phyloP scores from a whole-genome alignment of 1,140 invertebrate genomes.

The Pseudomyrmex gracilis region DNA sequence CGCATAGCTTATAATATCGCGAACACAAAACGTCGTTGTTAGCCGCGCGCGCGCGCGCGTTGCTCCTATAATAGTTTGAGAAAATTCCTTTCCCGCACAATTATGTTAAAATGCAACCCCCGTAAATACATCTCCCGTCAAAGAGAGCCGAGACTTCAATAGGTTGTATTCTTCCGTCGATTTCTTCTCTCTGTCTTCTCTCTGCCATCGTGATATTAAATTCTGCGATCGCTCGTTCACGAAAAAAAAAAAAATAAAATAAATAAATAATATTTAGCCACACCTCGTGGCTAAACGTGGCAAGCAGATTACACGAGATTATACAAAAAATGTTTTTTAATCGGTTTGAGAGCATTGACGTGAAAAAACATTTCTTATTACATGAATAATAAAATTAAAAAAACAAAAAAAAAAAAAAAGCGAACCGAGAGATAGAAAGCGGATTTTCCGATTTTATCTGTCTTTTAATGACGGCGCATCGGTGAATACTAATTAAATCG shows the following conservation, averaged over 20 bases:
- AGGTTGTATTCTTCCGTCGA: conserved; percentile 22
- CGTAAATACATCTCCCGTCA: conserved; percentile 47
- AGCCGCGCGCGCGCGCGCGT: too few relatives aligned
- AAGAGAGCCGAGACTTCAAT: conserved; percentile 32
- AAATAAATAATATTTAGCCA: too few relatives aligned
- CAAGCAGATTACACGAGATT: conserved; percentile 10
- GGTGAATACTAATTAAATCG: conserved; percentile 12
- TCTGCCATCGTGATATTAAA: conserved; percentile 43
- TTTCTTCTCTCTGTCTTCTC: not conserved
- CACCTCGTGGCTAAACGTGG: conserved; percentile 26
- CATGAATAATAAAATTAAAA: conserved; percentile 17
- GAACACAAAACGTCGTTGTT: conserved; percentile 31
- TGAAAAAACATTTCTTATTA: not conserved
- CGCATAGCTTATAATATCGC: conserved; percentile 41
- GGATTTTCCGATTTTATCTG: conserved; percentile 1
- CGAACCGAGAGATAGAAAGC: not conserved
- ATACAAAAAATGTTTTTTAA: not conserved
- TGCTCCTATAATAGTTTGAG: conserved; percentile 30
- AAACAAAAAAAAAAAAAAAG: too few relatives aligned
- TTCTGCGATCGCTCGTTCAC: conserved; percentile 39
- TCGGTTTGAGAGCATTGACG: not conserved
- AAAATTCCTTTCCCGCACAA: conserved; percentile 41
- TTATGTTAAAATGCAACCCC: conserved; percentile 29
- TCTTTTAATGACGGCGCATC: too few relatives aligned
- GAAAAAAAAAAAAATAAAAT: too few relatives aligned